Conservation (phyloP, 2,113 vertebrate species). For the Eublepharis macularius region DNA sequence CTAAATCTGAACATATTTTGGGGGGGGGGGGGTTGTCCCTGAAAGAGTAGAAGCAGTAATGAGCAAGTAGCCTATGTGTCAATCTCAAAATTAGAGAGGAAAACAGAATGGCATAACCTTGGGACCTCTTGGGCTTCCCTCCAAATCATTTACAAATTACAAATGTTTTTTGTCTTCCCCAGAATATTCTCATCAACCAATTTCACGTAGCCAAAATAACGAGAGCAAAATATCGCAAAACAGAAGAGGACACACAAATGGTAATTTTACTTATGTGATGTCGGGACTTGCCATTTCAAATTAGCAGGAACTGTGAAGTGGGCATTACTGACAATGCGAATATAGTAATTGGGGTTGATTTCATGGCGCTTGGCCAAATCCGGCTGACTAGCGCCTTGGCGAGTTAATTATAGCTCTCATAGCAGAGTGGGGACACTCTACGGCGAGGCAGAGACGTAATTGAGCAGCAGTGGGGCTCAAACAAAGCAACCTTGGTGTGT, state of each 20-base stretch:
- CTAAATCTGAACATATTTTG: conserved; percentile 4
- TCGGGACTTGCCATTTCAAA: conserved; percentile 81
- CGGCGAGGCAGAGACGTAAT: conserved; percentile 59
- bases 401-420: conserved; percentile 84
- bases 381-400: conserved; percentile 76
- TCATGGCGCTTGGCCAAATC: conserved; percentile 78
- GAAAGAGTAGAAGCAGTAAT: neutral
- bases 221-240: conserved; percentile 56
- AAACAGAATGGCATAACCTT: neutral
- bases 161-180: conserved; percentile 40
- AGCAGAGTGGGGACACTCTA: conserved; percentile 72
- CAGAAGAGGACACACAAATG: conserved; percentile 58
- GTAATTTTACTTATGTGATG: conserved; percentile 71
- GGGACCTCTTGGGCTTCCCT: neutral
- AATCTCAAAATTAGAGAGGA: neutral
- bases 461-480: conserved; percentile 57
- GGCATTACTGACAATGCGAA: conserved; percentile 84
- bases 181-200: conserved; percentile 58
- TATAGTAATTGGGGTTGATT: conserved; percentile 89
- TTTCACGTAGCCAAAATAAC: conserved; percentile 61
- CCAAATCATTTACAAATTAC: conserved; percentile 44
- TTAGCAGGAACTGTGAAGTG: conserved; percentile 80
- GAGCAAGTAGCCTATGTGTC: neutral
- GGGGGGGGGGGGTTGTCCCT: too few relatives aligned
- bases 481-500: conserved; percentile 49